Percentiles rank a stretch among this genome's conserved stretches.
These are phyloP conservation scores for Lasioglossum pauxillum DNA, from an alignment of 2,888 invertebrate genomes.

Conservation along the genomic window DNA sequence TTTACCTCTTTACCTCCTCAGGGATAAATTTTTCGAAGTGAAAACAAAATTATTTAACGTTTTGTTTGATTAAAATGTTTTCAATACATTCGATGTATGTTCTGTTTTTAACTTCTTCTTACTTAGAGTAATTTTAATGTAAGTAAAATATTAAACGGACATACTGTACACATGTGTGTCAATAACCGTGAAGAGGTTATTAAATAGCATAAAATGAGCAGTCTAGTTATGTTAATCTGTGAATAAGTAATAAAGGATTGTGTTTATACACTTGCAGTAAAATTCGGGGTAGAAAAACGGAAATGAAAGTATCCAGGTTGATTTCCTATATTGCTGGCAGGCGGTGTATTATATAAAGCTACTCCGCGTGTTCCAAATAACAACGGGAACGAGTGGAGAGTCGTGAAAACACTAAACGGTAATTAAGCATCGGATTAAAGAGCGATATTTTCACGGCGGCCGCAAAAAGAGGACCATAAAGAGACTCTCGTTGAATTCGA, in stretches of 20 bases:
- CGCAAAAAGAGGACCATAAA: neutral
- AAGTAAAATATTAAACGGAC: neutral
- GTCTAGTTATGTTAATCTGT: neutral
- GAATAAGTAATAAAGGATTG: neutral
- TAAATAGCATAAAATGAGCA: neutral
- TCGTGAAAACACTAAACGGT: constrained; percentile 22
- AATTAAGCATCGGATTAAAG: constrained; percentile 39
- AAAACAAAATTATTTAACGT: neutral
- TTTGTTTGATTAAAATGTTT: neutral
- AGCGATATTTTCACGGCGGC: constrained; percentile 21
- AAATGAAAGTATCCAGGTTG: neutral
- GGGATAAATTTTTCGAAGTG: neutral
- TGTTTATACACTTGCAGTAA: neutral
- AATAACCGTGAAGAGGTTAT: neutral
- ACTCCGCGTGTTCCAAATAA: neutral
- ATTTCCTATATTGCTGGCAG: neutral
- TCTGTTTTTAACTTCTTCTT: neutral
- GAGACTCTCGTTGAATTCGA: constrained; percentile 43
- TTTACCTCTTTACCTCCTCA: neutral
- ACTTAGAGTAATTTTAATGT: neutral
- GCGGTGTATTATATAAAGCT: neutral
- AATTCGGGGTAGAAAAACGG: neutral
- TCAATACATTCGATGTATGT: neutral
- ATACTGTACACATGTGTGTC: neutral
- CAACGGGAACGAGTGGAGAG: neutral